These are phyloP conservation scores for Vidua chalybeata DNA, from an alignment of 2,113 vertebrate species.

Conservation along the genomic window DNA sequence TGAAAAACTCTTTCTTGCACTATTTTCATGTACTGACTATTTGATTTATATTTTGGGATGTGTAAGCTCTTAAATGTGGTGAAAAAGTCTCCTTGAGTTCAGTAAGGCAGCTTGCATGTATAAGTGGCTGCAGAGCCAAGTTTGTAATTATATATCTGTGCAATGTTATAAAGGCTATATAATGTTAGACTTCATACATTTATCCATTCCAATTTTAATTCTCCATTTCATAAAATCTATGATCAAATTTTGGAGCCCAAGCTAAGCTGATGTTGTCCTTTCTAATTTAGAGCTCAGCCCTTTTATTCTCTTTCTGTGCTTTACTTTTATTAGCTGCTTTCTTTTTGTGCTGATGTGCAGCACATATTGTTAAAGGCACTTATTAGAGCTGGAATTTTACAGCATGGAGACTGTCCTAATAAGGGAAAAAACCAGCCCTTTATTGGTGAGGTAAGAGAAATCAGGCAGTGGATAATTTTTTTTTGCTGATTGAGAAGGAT, in stretches of 20 bases:
- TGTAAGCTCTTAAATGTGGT: background rate
- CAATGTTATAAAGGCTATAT: background rate
- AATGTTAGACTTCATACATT: background rate
- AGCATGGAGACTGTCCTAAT: constrained; percentile 73
- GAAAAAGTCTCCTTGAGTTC: background rate
- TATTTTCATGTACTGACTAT: background rate
- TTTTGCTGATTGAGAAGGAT: constrained; percentile 76
- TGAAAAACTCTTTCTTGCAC: background rate
- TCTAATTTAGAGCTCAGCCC: constrained; percentile 56
- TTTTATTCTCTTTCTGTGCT: constrained; percentile 48
- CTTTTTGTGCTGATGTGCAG: constrained; percentile 71
- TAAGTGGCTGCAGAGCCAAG: background rate
- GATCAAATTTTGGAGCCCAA: constrained; percentile 49
- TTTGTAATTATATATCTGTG: constrained; percentile 17
- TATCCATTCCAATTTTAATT: background rate
- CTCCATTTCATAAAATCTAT: constrained; percentile 46
- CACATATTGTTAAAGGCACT: constrained; percentile 62
- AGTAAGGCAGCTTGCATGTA: background rate
- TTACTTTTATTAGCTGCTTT: constrained; percentile 40
- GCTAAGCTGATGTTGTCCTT: constrained; percentile 34
- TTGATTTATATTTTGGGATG: background rate
- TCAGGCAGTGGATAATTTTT: constrained; percentile 48
- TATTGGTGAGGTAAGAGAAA: constrained; percentile 71
- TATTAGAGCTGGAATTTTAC: constrained; percentile 30
- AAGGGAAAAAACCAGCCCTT: constrained; percentile 65